phyloP scores from a whole-genome alignment of 2,113 vertebrate species.

The Corythaixoides concolor region DNA sequence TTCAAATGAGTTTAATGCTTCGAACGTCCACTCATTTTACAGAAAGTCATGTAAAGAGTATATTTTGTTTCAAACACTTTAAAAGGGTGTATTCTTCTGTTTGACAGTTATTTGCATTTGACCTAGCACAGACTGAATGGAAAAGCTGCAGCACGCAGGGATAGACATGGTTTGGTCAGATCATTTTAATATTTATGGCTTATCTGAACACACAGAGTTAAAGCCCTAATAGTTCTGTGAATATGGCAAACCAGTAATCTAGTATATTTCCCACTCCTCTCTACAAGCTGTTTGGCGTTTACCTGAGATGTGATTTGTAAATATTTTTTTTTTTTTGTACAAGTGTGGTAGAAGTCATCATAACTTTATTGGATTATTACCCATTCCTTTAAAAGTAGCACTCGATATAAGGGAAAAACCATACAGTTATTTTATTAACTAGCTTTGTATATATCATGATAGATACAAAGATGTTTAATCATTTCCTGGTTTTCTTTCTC shows the following conservation, averaged over 20 bases:
- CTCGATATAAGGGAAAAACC: not conserved
- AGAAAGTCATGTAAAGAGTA: not conserved
- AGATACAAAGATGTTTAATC: not conserved
- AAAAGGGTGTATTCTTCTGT: not conserved
- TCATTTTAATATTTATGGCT: slow-evolving; percentile 43
- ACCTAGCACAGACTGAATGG: slow-evolving; percentile 55
- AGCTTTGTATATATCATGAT: not conserved
- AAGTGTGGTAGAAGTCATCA: slow-evolving; percentile 22
- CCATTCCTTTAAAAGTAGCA: slow-evolving; percentile 22
- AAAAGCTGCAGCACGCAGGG: slow-evolving; percentile 54
- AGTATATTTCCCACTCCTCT: not conserved
- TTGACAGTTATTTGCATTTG: slow-evolving; percentile 70
- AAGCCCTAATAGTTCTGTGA: slow-evolving; percentile 22
- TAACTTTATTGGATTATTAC: slow-evolving; percentile 50
- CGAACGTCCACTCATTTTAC: not conserved
- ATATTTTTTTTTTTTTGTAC: not conserved
- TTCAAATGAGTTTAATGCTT: slow-evolving; percentile 34
- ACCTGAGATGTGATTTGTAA: not conserved
- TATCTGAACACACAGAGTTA: slow-evolving; percentile 53
- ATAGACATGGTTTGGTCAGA: slow-evolving; percentile 23
- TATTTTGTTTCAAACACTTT: slow-evolving; percentile 42
- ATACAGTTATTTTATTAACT: slow-evolving; percentile 11
- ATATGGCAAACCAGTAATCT: not conserved
- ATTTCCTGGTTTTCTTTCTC: not conserved
- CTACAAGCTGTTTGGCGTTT: slow-evolving; percentile 3